Percentiles rank a stretch among this genome's conserved stretches.
Conservation (phyloP, 2,797 vertebrate species). For the Tenualosa thibaudeaui region DNA sequence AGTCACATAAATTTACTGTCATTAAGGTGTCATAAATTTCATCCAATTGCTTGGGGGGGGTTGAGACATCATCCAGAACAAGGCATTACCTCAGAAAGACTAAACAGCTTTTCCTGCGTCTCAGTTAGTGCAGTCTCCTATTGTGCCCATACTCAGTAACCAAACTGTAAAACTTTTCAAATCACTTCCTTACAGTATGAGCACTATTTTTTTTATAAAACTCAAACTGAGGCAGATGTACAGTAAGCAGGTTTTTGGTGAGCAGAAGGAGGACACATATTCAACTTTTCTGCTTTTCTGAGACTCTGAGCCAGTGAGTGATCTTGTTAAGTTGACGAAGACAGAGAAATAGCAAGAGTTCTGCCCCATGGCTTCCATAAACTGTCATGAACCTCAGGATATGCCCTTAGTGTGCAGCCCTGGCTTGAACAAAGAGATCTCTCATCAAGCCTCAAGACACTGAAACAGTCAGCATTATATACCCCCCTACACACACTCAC, state of each 20-base stretch:
- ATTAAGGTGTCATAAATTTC: constrained; percentile 58
- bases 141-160: neutral
- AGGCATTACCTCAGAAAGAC: constrained; percentile 52
- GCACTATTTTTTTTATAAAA: neutral
- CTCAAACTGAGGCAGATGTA: neutral
- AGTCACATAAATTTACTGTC: constrained; percentile 51
- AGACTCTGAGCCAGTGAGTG: neutral
- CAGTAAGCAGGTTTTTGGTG: neutral
- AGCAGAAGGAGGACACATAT: neutral
- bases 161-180: neutral
- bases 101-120: constrained; percentile 48
- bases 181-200: neutral
- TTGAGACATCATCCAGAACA: constrained; percentile 48
- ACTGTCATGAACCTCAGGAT: neutral
- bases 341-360: neutral
- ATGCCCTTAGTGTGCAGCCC: constrained; percentile 7
- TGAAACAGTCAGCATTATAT: neutral
- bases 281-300: neutral
- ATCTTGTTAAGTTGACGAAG: neutral
- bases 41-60: constrained; percentile 46
- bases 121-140: constrained; percentile 47
- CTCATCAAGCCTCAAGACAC: neutral
- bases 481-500: neutral
- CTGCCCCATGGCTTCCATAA: constrained; percentile 4
- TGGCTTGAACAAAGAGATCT: constrained; percentile 7